phyloP scores from a whole-genome alignment of 53 echinoderm and acorn worm genomes.

The Luidia sarsii region DNA sequence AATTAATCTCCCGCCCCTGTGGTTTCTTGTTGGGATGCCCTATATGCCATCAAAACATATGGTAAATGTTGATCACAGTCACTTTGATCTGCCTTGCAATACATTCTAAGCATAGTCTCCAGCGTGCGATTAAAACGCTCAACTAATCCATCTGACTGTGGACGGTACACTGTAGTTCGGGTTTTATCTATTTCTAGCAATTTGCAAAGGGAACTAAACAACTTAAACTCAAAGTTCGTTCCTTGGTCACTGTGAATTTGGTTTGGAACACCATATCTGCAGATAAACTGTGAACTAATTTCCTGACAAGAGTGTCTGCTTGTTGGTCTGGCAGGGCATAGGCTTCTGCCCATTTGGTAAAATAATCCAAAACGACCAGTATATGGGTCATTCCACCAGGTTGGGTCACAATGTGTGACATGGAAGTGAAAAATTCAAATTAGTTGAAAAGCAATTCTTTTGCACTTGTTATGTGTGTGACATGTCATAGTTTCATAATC shows the following conservation, averaged over 20 bases:
- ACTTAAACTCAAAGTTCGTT: conserved; percentile 34
- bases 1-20: conserved; percentile 1
- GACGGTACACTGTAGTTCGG: conserved; percentile 24
- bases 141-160: conserved; percentile 20
- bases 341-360: conserved; percentile 43
- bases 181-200: conserved; percentile 7
- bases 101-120: not conserved
- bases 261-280: conserved; percentile 35
- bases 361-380: conserved; percentile 29
- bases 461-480: too few relatives aligned
- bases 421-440: too few relatives aligned
- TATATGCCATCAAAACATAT: conserved; percentile 24
- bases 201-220: conserved; percentile 15
- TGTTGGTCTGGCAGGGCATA: conserved; percentile 10
- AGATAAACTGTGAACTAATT: conserved; percentile 18
- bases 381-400: conserved; percentile 18
- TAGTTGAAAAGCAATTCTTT: too few relatives aligned
- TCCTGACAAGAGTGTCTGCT: conserved; percentile 24
- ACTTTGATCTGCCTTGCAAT: too few relatives aligned
- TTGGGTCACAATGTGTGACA: too few relatives aligned
- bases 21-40: not conserved
- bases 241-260: conserved; percentile 49
- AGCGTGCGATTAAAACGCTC: conserved; percentile 29
- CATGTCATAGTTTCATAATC: too few relatives aligned
- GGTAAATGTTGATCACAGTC: conserved; percentile 38